These are phyloP conservation scores for Erythrocercus mccallii DNA, from an alignment of 2,113 vertebrate genomes.

Conservation along the genomic window DNA sequence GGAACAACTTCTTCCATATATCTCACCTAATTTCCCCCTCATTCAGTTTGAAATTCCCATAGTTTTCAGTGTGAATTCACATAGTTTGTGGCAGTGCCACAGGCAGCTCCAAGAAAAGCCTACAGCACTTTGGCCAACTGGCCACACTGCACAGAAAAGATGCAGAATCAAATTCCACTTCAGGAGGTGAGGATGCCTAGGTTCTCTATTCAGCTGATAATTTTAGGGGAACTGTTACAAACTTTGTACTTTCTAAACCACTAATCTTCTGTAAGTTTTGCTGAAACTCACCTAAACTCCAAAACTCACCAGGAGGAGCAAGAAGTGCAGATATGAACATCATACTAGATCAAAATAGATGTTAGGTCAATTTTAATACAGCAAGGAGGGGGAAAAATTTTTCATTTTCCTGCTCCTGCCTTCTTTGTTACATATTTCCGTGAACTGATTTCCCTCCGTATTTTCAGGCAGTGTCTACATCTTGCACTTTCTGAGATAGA, in stretches of 20 bases:
- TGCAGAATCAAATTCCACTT: background rate
- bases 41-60: background rate
- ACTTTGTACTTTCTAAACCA: background rate
- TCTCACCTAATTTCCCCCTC: background rate
- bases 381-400: background rate
- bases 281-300: background rate
- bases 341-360: background rate
- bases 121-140: background rate
- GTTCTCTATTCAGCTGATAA: background rate
- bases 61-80: background rate
- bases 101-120: background rate
- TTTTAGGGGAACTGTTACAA: background rate
- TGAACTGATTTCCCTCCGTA: accelerated
- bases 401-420: background rate
- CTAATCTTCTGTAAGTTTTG: background rate
- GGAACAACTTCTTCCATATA: background rate
- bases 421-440: background rate
- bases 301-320: background rate
- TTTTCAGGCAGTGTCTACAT: background rate
- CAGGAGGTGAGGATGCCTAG: background rate
- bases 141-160: background rate
- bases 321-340: background rate
- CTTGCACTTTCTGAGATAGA: background rate
- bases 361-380: background rate
- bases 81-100: background rate